Conservation (phyloP, 2,888 invertebrate genomes). For the Magallana nippona region DNA sequence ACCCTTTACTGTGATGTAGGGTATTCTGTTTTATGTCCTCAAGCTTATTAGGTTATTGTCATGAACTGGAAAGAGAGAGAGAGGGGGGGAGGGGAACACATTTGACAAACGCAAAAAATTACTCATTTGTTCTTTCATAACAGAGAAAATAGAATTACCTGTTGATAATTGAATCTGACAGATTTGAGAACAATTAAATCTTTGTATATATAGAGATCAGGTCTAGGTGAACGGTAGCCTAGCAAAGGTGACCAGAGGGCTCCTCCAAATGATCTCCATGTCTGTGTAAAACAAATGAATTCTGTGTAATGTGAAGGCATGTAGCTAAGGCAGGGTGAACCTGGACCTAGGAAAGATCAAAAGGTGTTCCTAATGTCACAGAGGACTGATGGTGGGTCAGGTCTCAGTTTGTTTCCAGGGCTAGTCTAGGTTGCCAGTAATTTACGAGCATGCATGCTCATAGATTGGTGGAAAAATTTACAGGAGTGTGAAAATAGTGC, state of each 20-base stretch:
- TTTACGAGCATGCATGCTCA: background rate
- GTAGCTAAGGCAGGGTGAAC: conserved; percentile 19
- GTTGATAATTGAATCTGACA: background rate
- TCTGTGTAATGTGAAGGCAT: background rate
- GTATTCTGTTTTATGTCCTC: conserved; percentile 11
- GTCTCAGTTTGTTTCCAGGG: conserved; percentile 21
- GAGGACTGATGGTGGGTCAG: background rate
- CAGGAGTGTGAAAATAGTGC: background rate
- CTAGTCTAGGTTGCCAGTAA: background rate
- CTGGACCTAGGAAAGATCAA: background rate
- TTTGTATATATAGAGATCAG: background rate
- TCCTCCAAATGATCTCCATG: background rate
- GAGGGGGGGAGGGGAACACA: no score
- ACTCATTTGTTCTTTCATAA: background rate
- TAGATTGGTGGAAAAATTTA: background rate
- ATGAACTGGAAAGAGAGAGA: no score
- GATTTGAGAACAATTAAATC: background rate
- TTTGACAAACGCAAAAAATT: background rate
- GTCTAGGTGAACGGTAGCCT: background rate
- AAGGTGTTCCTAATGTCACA: conserved; percentile 31
- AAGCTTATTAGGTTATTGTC: background rate
- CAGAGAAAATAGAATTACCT: background rate
- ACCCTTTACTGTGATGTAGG: background rate
- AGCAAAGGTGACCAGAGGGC: background rate
- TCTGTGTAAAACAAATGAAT: conserved; percentile 28